phyloP scores from a whole-genome alignment of 2,797 vertebrate genomes.

The Melanotaenia boesemani region DNA sequence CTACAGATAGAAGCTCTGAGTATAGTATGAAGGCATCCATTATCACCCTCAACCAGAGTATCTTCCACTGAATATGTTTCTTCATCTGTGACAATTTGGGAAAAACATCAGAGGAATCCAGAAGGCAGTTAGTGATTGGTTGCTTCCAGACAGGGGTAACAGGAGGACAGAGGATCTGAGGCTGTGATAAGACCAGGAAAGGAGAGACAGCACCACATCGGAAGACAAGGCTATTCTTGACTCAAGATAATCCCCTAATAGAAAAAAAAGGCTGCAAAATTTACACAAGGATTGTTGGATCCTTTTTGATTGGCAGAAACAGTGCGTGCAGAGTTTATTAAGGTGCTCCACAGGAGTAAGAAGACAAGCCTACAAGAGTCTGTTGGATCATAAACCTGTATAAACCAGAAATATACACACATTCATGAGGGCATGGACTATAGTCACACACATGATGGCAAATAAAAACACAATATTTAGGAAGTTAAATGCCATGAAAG shows the following conservation, averaged over 20 bases:
- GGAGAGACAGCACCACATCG: constrained; percentile 28
- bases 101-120: constrained; percentile 25
- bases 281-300: constrained; percentile 23
- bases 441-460: neutral
- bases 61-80: constrained; percentile 34
- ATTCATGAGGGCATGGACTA: neutral
- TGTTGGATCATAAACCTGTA: neutral
- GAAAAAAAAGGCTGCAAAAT: constrained; percentile 10
- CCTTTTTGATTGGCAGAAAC: constrained; percentile 12
- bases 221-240: constrained; percentile 39
- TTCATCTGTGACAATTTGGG: constrained; percentile 29
- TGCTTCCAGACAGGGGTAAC: constrained; percentile 32
- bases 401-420: constrained; percentile 1
- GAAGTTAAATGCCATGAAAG: neutral
- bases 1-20: constrained; percentile 6
- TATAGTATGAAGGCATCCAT: constrained; percentile 13
- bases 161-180: constrained; percentile 38
- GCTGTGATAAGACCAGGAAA: constrained; percentile 39
- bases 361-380: neutral
- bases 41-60: constrained; percentile 21
- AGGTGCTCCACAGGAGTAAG: constrained; percentile 23
- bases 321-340: constrained; percentile 29
- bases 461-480: constrained; percentile 6
- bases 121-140: constrained; percentile 29
- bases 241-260: constrained; percentile 42